A percentile compares a stretch with the other conserved stretches of the same genome.
Conservation (phyloP, 2,888 invertebrate genomes). For the Sinohyriopsis cumingii region DNA sequence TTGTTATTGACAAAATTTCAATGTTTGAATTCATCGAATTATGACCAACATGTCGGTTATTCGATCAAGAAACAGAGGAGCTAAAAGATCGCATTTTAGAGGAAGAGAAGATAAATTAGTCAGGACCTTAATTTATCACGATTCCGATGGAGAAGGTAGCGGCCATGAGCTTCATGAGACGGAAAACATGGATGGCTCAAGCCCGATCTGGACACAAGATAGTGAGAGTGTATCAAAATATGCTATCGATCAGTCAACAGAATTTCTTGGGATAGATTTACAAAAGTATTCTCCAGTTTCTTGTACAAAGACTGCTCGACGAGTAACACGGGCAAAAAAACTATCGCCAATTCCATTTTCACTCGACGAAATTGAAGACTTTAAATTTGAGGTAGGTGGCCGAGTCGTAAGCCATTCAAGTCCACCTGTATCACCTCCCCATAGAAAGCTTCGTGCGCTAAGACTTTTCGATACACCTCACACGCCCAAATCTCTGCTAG, state of each 20-base stretch:
- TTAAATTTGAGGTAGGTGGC: conserved; percentile 34
- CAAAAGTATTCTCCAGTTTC: conserved; percentile 48
- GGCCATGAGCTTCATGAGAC: conserved; percentile 35
- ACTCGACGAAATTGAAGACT: conserved; percentile 40
- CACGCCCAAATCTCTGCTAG: conserved; percentile 87
- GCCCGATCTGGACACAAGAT: conserved; percentile 42
- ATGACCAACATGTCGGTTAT: conserved; percentile 40
- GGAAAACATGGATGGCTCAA: conserved; percentile 25
- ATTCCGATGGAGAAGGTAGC: conserved; percentile 52
- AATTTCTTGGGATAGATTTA: conserved; percentile 54
- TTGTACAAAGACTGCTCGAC: conserved; percentile 43
- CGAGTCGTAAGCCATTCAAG: conserved; percentile 19
- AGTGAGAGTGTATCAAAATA: conserved; percentile 21
- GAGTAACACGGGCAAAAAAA: conserved; percentile 32
- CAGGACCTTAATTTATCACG: conserved; percentile 47
- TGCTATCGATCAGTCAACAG: conserved; percentile 39
- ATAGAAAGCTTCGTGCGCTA: conserved; percentile 70
- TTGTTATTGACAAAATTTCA: neutral
- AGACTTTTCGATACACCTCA: conserved; percentile 89
- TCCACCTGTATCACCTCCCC: conserved; percentile 73
- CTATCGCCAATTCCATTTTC: conserved; percentile 44
- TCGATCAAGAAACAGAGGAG: conserved; percentile 40
- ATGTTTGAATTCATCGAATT: conserved; percentile 1
- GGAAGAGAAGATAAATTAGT: conserved; percentile 43
- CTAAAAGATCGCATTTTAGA: conserved; percentile 39